Evolutionary conservation across 2,113 vertebrate species (phyloP).

Genomic region (Aythya baeri): DNA sequence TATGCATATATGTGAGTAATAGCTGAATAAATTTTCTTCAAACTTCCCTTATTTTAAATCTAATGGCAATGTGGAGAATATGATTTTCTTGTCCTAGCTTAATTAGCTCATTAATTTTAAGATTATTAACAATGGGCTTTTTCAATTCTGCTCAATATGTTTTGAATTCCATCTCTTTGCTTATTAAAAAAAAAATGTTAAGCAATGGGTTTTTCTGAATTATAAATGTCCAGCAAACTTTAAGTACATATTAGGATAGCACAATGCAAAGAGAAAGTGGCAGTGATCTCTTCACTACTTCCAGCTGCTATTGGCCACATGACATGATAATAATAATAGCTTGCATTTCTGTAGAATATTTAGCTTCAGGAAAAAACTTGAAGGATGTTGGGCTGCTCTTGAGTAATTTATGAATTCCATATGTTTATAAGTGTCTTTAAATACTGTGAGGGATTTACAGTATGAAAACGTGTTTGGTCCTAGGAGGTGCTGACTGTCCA

Average conservation of each 20-base stretch:
- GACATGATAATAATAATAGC: slow-evolving; percentile 59
- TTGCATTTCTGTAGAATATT: slow-evolving; percentile 55
- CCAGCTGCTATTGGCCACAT: slow-evolving; percentile 43
- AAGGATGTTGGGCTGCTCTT: slow-evolving; percentile 28
- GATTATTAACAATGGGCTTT: slow-evolving; percentile 32
- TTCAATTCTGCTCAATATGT: slow-evolving; percentile 53
- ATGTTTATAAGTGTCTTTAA: slow-evolving; percentile 65
- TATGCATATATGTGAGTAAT: slow-evolving; percentile 20
- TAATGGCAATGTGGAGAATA: slow-evolving; percentile 44
- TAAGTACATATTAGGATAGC: slow-evolving; percentile 13
- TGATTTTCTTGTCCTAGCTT: slow-evolving; percentile 54
- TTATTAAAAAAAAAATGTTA: slow-evolving; percentile 22
- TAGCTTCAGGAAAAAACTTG: slow-evolving; percentile 37
- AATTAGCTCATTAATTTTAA: slow-evolving; percentile 46
- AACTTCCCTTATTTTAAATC: slow-evolving; percentile 44
- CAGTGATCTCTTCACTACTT: slow-evolving; percentile 48
- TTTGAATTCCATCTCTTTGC: slow-evolving; percentile 48
- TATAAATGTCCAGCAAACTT: slow-evolving; percentile 14
- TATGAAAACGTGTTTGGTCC: slow-evolving; percentile 47
- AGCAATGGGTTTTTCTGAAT: slow-evolving; percentile 38
- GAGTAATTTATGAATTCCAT: slow-evolving; percentile 65
- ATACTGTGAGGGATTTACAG: slow-evolving; percentile 45
- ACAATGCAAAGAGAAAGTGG: slow-evolving; percentile 30
- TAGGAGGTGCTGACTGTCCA: slow-evolving; percentile 48
- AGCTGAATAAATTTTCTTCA: slow-evolving; percentile 64